Base-by-base conservation (phyloP, 2,888 invertebrate species). In the Sinhomidia bicolor region DNA sequence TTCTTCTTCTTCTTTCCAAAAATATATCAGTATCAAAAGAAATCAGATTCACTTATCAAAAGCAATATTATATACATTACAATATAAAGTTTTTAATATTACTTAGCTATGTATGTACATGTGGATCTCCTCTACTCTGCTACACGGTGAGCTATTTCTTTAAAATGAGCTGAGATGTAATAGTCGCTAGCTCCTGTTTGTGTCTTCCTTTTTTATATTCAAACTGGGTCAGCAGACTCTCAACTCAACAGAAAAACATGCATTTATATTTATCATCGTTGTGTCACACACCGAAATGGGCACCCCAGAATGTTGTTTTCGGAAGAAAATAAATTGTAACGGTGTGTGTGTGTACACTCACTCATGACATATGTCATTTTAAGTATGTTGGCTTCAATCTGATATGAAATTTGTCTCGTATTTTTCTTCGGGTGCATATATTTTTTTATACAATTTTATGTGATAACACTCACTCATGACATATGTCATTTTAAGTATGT, bases 241-340 rank as follows among this genome's bases (percentile, higher is more conserved):
- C n/a, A 29, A 23, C 62, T 12, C 62, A 17, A 10, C 1, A 62
- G 62, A 29, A 12, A 29, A n/a, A n/a, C n/a, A n/a, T n/a, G 12
- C 62, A 62, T 62, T 62, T 62, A 36, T 20, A 29, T 44, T 71
- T 71, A 71, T 71, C 71, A 44, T 71, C 36, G 44, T 20, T 71
- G 71, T 71, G 71, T n/a, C n/a, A n/a, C n/a, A 71, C 71, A 20
- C 44, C 44, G n/a, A 20, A 41, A 36, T 29, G 36, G 29, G 62
- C 26, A 9, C 29, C 12, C 29, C 9, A 62, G 29, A 26, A 62
- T 29, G 29, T n/a, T n/a, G n/a, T 51, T 62, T 62, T 62, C 6
- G 6, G 29, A 62, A 12, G 14, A 10, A 62, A 62, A 29, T 62
- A 23, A 57, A 57, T 57, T 20, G 23, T 4, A 51, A 51, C 4